Conservation (phyloP, 2,888 invertebrate species). For the Tetragonisca angustula region DNA sequence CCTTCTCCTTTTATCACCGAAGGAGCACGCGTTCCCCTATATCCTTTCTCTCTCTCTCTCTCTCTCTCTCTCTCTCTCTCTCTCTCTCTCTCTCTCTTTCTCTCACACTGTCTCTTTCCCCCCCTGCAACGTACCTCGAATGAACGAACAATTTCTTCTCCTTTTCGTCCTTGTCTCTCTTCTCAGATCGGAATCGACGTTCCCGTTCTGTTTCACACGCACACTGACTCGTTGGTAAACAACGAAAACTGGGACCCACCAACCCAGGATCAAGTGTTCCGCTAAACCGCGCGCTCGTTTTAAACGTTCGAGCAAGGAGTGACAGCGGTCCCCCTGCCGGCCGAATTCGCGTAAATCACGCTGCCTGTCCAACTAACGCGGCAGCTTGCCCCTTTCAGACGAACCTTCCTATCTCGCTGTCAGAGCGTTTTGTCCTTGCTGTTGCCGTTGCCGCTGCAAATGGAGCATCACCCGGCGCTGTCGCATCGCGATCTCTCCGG, state of each 20-base stretch:
- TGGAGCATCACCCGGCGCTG: constrained; percentile 50
- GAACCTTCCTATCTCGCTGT: constrained; percentile 38
- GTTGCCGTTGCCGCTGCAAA: constrained; percentile 50
- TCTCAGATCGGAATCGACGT: constrained; percentile 3
- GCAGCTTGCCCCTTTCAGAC: not conserved
- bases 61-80: not conserved
- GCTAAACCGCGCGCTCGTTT: constrained; percentile 52
- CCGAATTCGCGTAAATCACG: constrained; percentile 8
- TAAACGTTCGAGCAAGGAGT: constrained; percentile 17
- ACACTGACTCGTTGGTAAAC: constrained; percentile 54
- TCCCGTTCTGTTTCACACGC: constrained; percentile 14
- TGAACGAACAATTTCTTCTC: not conserved
- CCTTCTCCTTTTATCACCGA: constrained; percentile 10
- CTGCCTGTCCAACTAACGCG: not conserved
- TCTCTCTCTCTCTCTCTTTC: constrained; percentile 12
- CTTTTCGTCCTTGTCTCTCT: not conserved
- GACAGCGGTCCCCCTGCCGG: constrained; percentile 25
- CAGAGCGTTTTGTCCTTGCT: constrained; percentile 44
- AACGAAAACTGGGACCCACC: constrained; percentile 32
- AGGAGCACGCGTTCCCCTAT: constrained; percentile 23
- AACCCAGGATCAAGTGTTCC: constrained; percentile 12
- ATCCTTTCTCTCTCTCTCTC: constrained; percentile 3
- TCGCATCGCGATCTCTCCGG: constrained; percentile 53
- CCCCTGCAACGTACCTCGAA: not conserved
- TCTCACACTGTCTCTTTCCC: not conserved